These are phyloP conservation scores for Cygnus buccinator DNA, from an alignment of 2,113 vertebrate species.

Conservation along the genomic window DNA sequence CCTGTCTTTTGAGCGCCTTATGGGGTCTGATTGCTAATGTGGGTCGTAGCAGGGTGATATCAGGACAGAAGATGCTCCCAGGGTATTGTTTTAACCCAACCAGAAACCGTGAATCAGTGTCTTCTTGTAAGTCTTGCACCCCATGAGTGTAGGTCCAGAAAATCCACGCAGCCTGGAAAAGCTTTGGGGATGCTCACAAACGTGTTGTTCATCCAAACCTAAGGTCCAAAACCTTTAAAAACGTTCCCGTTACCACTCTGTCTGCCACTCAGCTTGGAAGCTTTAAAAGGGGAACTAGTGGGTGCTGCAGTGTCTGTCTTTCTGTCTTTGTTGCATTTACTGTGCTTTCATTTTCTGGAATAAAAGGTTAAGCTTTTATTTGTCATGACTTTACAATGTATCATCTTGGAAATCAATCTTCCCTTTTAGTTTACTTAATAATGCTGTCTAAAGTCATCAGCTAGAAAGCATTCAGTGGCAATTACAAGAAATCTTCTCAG, in stretches of 20 bases:
- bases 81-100: not conserved
- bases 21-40: not conserved
- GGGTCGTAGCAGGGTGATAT: not conserved
- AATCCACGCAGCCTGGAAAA: not conserved
- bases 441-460: conserved; percentile 42
- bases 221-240: not conserved
- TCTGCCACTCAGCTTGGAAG: conserved; percentile 44
- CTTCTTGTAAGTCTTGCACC: not conserved
- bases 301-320: conserved; percentile 49
- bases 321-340: conserved; percentile 23
- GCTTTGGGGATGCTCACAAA: conserved; percentile 26
- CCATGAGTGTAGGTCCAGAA: not conserved
- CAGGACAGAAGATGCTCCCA: not conserved
- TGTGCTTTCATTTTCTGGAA: conserved; percentile 46
- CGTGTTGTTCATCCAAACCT: conserved; percentile 17
- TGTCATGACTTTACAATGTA: conserved; percentile 44
- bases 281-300: conserved; percentile 32
- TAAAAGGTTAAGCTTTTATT: conserved; percentile 24
- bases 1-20: not conserved
- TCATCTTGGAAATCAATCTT: conserved; percentile 62
- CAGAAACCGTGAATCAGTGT: not conserved
- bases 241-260: not conserved
- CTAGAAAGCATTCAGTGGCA: conserved; percentile 18
- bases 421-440: conserved; percentile 44
- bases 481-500: conserved; percentile 25